Conservation (phyloP, 2,888 invertebrate genomes). For the Poecilus cupreus region DNA sequence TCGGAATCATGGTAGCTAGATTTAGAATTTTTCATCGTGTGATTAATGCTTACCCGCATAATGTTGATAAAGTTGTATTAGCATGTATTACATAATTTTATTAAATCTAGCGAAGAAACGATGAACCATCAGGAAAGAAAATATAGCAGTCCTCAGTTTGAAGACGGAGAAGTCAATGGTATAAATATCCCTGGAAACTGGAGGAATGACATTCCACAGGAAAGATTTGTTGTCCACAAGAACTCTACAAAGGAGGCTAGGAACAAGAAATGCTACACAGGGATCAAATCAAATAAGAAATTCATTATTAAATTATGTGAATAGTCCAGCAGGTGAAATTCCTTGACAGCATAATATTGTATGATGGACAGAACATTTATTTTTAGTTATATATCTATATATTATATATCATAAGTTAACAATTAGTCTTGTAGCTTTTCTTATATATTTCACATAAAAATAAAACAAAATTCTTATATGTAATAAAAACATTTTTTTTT, state of each 20-base stretch:
- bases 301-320: neutral
- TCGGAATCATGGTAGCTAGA: slow-evolving; percentile 33
- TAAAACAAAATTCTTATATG: neutral
- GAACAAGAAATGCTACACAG: neutral
- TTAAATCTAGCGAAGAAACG: neutral
- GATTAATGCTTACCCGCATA: slow-evolving; percentile 1
- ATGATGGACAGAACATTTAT: neutral
- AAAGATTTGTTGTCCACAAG: neutral
- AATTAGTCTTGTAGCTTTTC: neutral
- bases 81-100: slow-evolving; percentile 7
- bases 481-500: neutral
- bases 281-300: neutral
- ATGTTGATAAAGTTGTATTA: slow-evolving; percentile 3
- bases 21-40: neutral
- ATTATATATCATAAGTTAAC: neutral
- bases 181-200: neutral
- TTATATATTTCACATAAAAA: too few relatives aligned
- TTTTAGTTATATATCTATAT: neutral
- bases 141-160: neutral
- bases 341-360: slow-evolving; percentile 25
- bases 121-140: neutral
- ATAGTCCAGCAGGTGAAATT: neutral
- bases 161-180: neutral
- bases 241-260: neutral
- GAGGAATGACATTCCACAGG: neutral